These are phyloP conservation scores for Champsocephalus esox DNA, from an alignment of 2,797 vertebrate species.

Conservation along the genomic window DNA sequence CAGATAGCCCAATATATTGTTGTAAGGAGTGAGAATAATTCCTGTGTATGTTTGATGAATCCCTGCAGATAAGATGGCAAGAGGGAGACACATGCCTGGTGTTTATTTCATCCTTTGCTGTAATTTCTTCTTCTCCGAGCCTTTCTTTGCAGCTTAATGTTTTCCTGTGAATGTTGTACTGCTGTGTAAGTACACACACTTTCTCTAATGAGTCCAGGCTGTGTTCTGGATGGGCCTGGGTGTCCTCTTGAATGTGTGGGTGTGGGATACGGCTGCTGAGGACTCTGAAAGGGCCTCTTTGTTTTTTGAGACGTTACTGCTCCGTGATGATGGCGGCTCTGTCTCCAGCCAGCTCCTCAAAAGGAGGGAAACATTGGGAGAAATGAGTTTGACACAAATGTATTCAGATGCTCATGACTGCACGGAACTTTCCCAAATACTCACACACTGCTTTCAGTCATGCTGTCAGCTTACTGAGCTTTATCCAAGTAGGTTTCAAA, in stretches of 20 bases:
- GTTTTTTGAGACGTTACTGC: conserved; percentile 59
- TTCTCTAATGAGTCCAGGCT: conserved; percentile 69
- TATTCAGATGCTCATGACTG: background rate
- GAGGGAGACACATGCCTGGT: conserved; percentile 29
- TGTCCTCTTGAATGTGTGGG: conserved; percentile 66
- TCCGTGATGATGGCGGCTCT: conserved; percentile 36
- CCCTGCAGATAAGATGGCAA: conserved; percentile 16
- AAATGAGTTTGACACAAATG: conserved; percentile 35
- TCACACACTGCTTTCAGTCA: conserved; percentile 1
- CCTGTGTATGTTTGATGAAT: conserved; percentile 38
- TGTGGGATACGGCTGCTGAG: conserved; percentile 54
- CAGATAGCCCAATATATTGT: conserved; percentile 52
- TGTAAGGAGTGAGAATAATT: conserved; percentile 52
- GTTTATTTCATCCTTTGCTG: conserved; percentile 34
- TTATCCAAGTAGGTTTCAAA: conserved; percentile 3
- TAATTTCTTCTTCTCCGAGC: conserved; percentile 11
- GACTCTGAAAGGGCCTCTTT: conserved; percentile 75
- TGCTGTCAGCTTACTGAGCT: background rate
- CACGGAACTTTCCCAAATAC: conserved; percentile 10
- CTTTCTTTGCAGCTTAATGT: conserved; percentile 22
- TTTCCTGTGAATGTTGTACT: conserved; percentile 54
- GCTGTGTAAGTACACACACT: conserved; percentile 44
- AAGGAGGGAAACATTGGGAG: conserved; percentile 15
- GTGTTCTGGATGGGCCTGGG: conserved; percentile 55
- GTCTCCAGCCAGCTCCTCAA: conserved; percentile 48